phyloP scores from a whole-genome alignment of 2,888 invertebrate genomes.

The Monoplex corrugatus region DNA sequence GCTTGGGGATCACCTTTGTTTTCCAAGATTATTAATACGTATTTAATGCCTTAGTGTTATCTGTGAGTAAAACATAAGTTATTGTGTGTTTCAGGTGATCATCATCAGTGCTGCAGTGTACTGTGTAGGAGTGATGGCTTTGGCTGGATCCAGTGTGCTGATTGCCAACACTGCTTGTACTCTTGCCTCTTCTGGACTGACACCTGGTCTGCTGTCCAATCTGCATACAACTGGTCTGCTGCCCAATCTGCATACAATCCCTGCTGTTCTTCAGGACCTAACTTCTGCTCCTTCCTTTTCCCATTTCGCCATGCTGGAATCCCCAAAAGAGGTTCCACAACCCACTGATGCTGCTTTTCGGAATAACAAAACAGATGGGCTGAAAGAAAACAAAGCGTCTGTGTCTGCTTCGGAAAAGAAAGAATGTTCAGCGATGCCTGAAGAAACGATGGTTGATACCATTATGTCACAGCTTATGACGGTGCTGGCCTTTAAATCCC shows the following conservation, averaged over 20 bases:
- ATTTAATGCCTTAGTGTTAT: too few relatives aligned
- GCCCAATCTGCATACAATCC: slow-evolving; percentile 21
- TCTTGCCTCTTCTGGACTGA: slow-evolving; percentile 59
- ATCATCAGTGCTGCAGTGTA: slow-evolving; percentile 86
- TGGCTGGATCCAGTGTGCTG: slow-evolving; percentile 84
- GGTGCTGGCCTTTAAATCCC: slow-evolving; percentile 63
- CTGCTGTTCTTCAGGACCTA: neutral
- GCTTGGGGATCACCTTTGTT: too few relatives aligned
- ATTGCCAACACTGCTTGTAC: slow-evolving; percentile 63
- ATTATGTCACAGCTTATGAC: slow-evolving; percentile 63
- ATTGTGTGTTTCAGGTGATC: slow-evolving; percentile 81
- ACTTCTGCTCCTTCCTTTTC: neutral
- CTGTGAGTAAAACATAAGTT: neutral
- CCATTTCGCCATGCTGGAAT: neutral
- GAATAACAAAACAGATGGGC: neutral
- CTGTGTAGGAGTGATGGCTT: slow-evolving; percentile 85
- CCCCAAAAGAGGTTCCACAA: neutral
- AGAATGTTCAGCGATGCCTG: too few relatives aligned
- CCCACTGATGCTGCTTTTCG: neutral
- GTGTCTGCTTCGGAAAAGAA: neutral
- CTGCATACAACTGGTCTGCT: slow-evolving; percentile 34
- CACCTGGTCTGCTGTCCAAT: slow-evolving; percentile 40
- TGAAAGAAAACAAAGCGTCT: neutral
- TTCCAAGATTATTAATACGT: too few relatives aligned
- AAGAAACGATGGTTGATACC: slow-evolving; percentile 46